A percentile compares a stretch with the other conserved stretches of the same genome.
Conservation (phyloP, 2,113 vertebrate species). For the Semicossyphus pulcher region DNA sequence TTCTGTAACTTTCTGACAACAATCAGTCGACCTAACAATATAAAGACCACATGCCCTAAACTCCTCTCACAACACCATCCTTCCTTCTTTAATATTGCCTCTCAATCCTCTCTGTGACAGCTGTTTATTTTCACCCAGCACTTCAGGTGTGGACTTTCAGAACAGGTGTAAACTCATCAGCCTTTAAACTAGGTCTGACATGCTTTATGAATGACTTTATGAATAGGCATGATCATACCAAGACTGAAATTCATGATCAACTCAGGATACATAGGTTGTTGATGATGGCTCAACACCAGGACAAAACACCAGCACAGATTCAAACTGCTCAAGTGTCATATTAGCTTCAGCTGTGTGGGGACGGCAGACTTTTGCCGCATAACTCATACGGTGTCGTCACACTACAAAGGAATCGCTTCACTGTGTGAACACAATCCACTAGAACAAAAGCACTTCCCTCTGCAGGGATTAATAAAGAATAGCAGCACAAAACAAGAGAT, state of each 20-base stretch:
- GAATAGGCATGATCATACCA: background rate
- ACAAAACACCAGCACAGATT: background rate
- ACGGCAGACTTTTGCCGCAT: background rate
- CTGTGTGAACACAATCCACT: background rate
- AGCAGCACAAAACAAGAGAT: constrained; percentile 43
- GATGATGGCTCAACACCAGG: background rate
- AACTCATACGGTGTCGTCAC: background rate
- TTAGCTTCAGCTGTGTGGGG: background rate
- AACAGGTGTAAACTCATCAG: background rate
- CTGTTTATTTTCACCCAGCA: no score
- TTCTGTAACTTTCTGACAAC: background rate
- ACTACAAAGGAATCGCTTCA: background rate
- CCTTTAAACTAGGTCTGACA: background rate
- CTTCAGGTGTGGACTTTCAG: no score
- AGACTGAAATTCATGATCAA: no score
- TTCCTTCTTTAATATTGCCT: background rate
- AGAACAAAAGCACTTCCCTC: background rate
- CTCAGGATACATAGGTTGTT: background rate
- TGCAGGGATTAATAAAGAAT: constrained; percentile 24
- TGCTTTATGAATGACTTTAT: no score
- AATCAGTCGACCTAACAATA: no score
- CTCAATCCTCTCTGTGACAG: background rate
- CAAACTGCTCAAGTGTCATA: background rate
- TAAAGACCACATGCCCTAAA: no score
- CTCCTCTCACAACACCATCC: background rate